Percentiles rank a stretch among this genome's conserved stretches.
phyloP scores from a whole-genome alignment of 2,113 vertebrate genomes.

The Meleagris gallopavo region DNA sequence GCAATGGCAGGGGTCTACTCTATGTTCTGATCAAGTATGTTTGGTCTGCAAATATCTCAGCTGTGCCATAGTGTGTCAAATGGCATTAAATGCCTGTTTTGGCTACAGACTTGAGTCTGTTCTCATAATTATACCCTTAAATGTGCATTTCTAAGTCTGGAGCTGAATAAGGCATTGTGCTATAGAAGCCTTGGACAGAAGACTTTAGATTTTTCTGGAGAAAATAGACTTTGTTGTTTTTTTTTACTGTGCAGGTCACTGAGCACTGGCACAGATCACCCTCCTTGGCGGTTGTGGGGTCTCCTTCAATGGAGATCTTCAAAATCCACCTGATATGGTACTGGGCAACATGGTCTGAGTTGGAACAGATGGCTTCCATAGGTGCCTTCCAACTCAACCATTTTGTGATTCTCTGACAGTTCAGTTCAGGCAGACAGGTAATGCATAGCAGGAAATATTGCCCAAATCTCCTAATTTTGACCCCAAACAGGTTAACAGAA shows the following conservation, averaged over 20 bases:
- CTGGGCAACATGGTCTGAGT: background rate
- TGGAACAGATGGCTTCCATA: background rate
- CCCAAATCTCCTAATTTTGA: background rate
- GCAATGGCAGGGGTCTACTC: background rate
- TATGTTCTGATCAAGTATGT: background rate
- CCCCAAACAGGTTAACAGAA: background rate
- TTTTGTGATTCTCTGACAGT: background rate
- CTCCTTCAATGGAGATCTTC: background rate
- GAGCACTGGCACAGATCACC: background rate
- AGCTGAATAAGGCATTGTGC: background rate
- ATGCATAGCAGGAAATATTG: background rate
- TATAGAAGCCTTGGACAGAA: background rate
- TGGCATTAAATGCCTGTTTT: background rate
- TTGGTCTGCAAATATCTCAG: background rate
- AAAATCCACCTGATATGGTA: background rate
- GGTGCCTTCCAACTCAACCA: background rate
- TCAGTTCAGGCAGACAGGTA: background rate
- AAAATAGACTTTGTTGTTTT: background rate
- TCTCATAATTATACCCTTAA: background rate
- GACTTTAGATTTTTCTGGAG: background rate
- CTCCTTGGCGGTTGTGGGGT: background rate
- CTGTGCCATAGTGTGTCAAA: background rate
- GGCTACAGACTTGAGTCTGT: background rate
- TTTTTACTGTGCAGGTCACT: background rate
- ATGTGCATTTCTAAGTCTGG: background rate